Evolutionary conservation across 2,888 invertebrate genomes (phyloP).

Genomic region (Zelleria hepariella): DNA sequence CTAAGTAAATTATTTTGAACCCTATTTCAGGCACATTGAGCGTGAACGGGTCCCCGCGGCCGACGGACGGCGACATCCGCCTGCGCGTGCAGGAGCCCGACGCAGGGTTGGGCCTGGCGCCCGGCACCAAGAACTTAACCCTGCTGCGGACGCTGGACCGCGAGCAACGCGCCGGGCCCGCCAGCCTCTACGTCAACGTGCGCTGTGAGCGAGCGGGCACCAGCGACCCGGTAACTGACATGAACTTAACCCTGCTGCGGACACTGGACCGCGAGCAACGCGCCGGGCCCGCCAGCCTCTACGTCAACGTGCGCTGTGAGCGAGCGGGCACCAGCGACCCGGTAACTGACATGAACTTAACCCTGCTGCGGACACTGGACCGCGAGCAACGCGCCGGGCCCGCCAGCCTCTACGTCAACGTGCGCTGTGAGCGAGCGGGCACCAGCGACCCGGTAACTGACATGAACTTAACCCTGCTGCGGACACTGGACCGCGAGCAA

Average conservation of each 20-base stretch:
- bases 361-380: constrained; percentile 82
- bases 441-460: constrained; percentile 79
- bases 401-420: constrained; percentile 85
- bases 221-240: constrained; percentile 78
- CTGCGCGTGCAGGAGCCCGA: constrained; percentile 84
- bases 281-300: constrained; percentile 86
- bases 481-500: constrained; percentile 88
- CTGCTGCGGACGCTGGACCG: constrained; percentile 85
- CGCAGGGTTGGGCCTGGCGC: constrained; percentile 82
- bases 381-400: constrained; percentile 89
- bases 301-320: constrained; percentile 87
- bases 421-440: constrained; percentile 84
- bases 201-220: constrained; percentile 86
- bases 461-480: constrained; percentile 84
- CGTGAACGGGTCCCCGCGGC: constrained; percentile 85
- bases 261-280: constrained; percentile 89
- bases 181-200: constrained; percentile 88
- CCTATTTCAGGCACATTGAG: constrained; percentile 73
- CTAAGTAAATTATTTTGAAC: no score
- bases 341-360: constrained; percentile 80
- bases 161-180: constrained; percentile 85
- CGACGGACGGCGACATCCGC: constrained; percentile 80
- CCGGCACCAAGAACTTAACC: constrained; percentile 85
- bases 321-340: constrained; percentile 83
- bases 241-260: constrained; percentile 83